These are phyloP conservation scores for Panulirus ornatus DNA, from an alignment of 1,140 invertebrate genomes.

Conservation along the genomic window DNA sequence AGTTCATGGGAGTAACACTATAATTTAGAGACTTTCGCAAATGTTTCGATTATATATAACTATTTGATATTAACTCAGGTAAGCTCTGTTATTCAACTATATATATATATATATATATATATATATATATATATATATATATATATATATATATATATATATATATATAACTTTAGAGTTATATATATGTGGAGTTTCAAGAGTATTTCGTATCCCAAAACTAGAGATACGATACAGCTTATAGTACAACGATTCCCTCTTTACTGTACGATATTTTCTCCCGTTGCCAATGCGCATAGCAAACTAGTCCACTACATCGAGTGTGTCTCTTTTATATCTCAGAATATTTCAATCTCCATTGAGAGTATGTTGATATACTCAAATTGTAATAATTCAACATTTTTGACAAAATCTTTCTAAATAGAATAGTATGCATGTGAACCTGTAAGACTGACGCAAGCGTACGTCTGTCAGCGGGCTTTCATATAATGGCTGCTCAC, in stretches of 20 bases:
- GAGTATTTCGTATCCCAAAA: too few relatives aligned
- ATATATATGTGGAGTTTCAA: too few relatives aligned
- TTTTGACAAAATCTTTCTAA: not conserved
- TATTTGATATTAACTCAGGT: too few relatives aligned
- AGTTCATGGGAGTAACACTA: too few relatives aligned
- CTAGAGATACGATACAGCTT: too few relatives aligned
- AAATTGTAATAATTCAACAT: not conserved
- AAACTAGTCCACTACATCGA: not conserved
- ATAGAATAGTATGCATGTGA: not conserved
- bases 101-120: too few relatives aligned
- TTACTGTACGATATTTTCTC: not conserved
- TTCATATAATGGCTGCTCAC: constrained; percentile 58
- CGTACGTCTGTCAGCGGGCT: not conserved
- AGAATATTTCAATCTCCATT: not conserved
- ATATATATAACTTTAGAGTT: too few relatives aligned
- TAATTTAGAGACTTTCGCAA: too few relatives aligned
- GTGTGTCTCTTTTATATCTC: not conserved
- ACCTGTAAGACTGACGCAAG: not conserved
- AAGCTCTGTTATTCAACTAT: too few relatives aligned
- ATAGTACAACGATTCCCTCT: not conserved
- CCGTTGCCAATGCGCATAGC: not conserved
- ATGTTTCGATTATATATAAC: too few relatives aligned
- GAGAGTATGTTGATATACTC: not conserved
- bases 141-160: too few relatives aligned
- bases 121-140: too few relatives aligned